These are phyloP conservation scores for Steinernema hermaphroditum DNA, from an alignment of 2,888 invertebrate species.

Conservation along the genomic window DNA sequence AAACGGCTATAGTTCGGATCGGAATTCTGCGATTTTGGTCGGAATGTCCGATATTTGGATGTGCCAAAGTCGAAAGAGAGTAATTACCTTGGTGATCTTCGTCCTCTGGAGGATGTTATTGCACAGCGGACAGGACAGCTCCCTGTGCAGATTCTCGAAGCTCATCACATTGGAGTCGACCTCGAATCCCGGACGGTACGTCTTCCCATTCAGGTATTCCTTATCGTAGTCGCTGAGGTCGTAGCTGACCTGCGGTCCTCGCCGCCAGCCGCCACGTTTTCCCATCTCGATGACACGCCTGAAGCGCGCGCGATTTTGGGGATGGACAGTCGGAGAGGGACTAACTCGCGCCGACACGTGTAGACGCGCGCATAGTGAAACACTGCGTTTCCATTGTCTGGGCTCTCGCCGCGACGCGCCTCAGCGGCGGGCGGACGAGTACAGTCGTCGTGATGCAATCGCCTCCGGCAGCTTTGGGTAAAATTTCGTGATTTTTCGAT, in stretches of 20 bases:
- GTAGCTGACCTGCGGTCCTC: neutral
- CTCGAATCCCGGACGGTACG: neutral
- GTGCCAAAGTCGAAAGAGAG: too few relatives aligned
- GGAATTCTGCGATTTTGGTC: too few relatives aligned
- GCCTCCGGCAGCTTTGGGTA: neutral
- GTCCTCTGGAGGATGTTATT: neutral
- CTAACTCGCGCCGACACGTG: too few relatives aligned
- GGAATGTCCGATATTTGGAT: too few relatives aligned
- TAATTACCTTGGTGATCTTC: conserved; percentile 9
- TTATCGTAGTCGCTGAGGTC: conserved; percentile 25
- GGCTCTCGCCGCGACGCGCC: neutral
- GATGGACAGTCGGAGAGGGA: neutral
- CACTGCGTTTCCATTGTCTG: neutral
- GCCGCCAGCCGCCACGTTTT: conserved; percentile 1
- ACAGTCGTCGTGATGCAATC: neutral
- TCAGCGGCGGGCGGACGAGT: neutral
- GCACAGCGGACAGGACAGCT: conserved; percentile 9
- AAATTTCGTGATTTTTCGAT: neutral
- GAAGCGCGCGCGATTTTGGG: neutral
- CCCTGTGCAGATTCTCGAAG: neutral
- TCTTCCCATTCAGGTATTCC: conserved; percentile 7
- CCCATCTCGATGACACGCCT: neutral
- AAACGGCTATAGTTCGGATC: too few relatives aligned
- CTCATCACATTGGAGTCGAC: neutral
- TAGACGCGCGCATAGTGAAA: neutral